Evolutionary conservation across 2,797 vertebrate genomes (phyloP), one percentile per base, ranked within the genome.

Genomic region (Mionectes olivaceus): DNA sequence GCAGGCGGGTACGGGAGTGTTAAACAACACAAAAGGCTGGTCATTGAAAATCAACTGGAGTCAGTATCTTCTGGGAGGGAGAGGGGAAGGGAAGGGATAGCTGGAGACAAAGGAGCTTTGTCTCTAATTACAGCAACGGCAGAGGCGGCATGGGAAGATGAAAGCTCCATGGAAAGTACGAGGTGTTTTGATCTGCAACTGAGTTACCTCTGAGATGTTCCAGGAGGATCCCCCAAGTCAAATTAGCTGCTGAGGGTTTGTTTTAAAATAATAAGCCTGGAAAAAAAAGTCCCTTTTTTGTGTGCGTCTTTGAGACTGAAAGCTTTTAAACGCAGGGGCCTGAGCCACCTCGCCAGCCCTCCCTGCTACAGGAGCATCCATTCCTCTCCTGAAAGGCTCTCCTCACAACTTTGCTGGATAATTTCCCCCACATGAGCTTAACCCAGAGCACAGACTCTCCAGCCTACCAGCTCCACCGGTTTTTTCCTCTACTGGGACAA

Each of bases 81-180:
- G 63, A 65, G 28, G 43, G 59, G 33, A 70, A 74, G 28, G 37
- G 59, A 35, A 65, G 53, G 49, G 64, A 75, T 65, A 65, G 47
- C 57, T 70, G 52, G 43, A 88, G 67, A 75, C 44, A 82, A 89
- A 91, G 53, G 71, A 60, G 63, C 67, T 88, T 70, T 59, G 76
- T 86, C 73, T 71, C 91, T 91, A 76, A 89, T 89, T 89, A 83
- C 74, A 80, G 88, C 57, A 83, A n/a, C 52, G 79, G 39, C 77
- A 85, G 77, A 79, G 81, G 39, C 6, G 1, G 53, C 0, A 7
- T 50, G 41, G 33, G 53, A 80, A 93, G 91, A 79, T 79, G 73
- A 89, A 89, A 93, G 73, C 56, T 61, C 53, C 57, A 19, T 30
- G 73, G 57, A 89, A 89, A 61, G 73, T 57, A 71, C 49, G 74